Conservation (phyloP, 2,888 invertebrate genomes). For the Eretmocerus hayati region DNA sequence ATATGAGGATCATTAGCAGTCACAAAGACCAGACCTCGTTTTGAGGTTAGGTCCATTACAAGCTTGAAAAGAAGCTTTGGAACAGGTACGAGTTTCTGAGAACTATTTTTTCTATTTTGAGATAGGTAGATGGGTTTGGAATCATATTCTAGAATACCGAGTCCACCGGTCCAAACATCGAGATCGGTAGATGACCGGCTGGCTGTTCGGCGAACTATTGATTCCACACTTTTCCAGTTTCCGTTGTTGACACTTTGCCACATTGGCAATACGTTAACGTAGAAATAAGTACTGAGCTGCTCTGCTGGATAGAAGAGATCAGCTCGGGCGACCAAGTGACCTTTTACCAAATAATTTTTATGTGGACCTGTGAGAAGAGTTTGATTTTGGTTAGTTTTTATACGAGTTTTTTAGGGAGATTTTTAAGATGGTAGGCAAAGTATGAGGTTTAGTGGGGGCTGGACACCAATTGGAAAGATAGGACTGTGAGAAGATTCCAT, state of each 20-base stretch:
- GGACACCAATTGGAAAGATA: too few relatives aligned
- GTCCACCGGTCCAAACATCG: conserved; percentile 41
- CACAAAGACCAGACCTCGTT: conserved; percentile 8
- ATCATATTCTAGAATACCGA: conserved; percentile 32
- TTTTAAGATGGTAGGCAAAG: too few relatives aligned
- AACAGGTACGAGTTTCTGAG: conserved; percentile 2
- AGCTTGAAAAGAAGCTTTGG: conserved; percentile 16
- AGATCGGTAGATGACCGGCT: conserved; percentile 29
- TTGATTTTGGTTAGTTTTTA: too few relatives aligned
- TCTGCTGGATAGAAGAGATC: conserved; percentile 51
- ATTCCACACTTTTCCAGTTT: conserved; percentile 46
- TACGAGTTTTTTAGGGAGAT: too few relatives aligned
- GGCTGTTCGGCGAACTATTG: conserved; percentile 35
- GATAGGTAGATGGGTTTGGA: conserved; percentile 10
- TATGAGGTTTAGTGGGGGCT: too few relatives aligned
- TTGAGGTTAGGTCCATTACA: neutral
- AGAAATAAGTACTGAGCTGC: conserved; percentile 51
- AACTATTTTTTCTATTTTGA: neutral
- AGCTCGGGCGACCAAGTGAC: conserved; percentile 51
- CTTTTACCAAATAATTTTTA: conserved; percentile 43
- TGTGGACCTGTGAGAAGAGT: conserved; percentile 14
- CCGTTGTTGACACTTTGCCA: conserved; percentile 47
- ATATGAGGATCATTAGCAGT: conserved; percentile 13
- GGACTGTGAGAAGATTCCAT: too few relatives aligned
- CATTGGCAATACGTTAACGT: conserved; percentile 52